phyloP scores from a whole-genome alignment of 1,140 invertebrate genomes.

The Oedothorax gibbosus region DNA sequence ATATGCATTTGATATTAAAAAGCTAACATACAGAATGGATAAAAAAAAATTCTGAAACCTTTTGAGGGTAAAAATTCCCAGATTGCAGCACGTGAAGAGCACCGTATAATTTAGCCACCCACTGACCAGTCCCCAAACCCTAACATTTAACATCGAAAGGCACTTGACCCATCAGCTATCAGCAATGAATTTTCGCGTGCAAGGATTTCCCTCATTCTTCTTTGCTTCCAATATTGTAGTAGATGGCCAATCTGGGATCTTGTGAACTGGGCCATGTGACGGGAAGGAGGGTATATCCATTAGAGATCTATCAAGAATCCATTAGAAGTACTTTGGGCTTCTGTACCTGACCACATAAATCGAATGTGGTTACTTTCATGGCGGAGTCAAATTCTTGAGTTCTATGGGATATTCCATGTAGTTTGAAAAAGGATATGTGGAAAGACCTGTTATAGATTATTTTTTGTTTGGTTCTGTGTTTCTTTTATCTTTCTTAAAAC shows the following conservation, averaged over 20 bases:
- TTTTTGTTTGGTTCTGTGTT: too few relatives aligned
- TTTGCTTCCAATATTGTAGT: slow-evolving; percentile 20
- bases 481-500: too few relatives aligned
- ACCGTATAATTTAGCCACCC: slow-evolving; percentile 23
- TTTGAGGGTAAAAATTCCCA: too few relatives aligned
- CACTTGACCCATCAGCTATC: background rate
- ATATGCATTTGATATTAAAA: too few relatives aligned
- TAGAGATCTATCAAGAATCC: slow-evolving; percentile 60
- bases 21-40: too few relatives aligned
- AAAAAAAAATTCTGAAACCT: too few relatives aligned
- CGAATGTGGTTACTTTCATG: background rate
- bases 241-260: slow-evolving; percentile 56
- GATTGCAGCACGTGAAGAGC: background rate
- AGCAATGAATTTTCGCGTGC: slow-evolving; percentile 46
- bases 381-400: too few relatives aligned
- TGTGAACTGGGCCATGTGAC: slow-evolving; percentile 57
- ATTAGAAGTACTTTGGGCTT: slow-evolving; percentile 56
- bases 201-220: slow-evolving; percentile 3
- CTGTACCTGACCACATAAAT: slow-evolving; percentile 29
- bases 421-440: too few relatives aligned
- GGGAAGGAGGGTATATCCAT: slow-evolving; percentile 36
- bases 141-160: slow-evolving; percentile 21
- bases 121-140: background rate
- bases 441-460: too few relatives aligned
- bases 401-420: too few relatives aligned